Conservation (phyloP, 2,888 invertebrate genomes). For the Orthosia cruda region DNA sequence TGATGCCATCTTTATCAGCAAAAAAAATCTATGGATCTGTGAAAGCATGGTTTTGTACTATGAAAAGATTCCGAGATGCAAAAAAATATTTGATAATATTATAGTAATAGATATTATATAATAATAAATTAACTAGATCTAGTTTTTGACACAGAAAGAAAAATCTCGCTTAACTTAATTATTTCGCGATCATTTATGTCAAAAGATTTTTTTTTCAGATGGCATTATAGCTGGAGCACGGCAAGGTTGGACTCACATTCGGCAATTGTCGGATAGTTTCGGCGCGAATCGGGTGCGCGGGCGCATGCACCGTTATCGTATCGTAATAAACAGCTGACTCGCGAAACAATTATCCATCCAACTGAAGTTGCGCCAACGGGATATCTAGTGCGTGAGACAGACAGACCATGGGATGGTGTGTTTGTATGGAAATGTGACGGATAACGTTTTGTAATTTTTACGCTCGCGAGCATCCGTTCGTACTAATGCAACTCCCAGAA, state of each 20-base stretch:
- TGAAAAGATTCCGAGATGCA: no score
- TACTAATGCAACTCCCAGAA: conserved; percentile 59
- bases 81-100: no score
- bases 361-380: conserved; percentile 74
- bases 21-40: no score
- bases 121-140: no score
- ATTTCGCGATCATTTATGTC: no score
- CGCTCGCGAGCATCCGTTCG: conserved; percentile 59
- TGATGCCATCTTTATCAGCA: no score
- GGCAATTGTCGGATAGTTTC: conserved; percentile 68
- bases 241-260: conserved; percentile 58
- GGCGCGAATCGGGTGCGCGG: conserved; percentile 62
- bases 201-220: no score
- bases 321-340: conserved; percentile 79
- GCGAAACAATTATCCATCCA: conserved; percentile 82
- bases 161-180: no score
- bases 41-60: no score
- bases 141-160: no score
- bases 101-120: no score
- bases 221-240: no score
- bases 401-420: conserved; percentile 46
- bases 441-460: conserved; percentile 65
- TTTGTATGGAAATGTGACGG: conserved; percentile 66
- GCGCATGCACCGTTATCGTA: conserved; percentile 80
- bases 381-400: conserved; percentile 67